A percentile compares a stretch with the other conserved stretches of the same genome.
Evolutionary conservation across 2,888 invertebrate genomes (phyloP).

Genomic region (Pocota personata): DNA sequence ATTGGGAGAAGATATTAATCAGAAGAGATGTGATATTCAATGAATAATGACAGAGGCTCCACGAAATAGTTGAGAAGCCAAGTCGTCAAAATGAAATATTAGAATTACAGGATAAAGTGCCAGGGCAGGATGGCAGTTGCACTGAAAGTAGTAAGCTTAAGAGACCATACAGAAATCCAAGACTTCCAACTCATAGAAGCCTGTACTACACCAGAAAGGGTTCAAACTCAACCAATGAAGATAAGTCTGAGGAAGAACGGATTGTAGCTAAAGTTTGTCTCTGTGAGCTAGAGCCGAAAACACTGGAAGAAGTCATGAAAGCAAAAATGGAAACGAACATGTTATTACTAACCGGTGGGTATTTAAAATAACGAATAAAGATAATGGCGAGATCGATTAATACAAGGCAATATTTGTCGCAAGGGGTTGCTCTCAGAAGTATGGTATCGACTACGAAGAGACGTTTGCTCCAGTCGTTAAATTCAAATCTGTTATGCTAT

Average conservation of each 20-base stretch:
- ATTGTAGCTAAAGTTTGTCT: constrained; percentile 7
- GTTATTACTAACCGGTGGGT: constrained; percentile 26
- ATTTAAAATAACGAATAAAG: constrained; percentile 34
- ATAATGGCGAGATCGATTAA: constrained; percentile 32
- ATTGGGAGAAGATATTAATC: too few species aligned
- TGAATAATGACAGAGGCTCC: too few species aligned
- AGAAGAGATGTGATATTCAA: too few species aligned
- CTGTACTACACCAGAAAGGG: too few species aligned
- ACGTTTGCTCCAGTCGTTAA: too few species aligned
- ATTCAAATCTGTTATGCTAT: too few species aligned
- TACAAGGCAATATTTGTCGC: constrained; percentile 62
- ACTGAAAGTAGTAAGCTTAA: neutral
- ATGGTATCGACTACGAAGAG: too few species aligned
- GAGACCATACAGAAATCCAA: constrained; percentile 11
- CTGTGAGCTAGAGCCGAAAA: neutral
- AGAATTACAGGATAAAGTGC: neutral
- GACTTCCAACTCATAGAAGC: neutral
- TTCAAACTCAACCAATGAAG: neutral
- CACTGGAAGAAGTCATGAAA: constrained; percentile 78
- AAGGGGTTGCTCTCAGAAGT: constrained; percentile 69
- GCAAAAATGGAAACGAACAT: constrained; percentile 76
- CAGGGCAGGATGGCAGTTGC: neutral
- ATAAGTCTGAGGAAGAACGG: neutral
- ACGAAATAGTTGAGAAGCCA: constrained; percentile 19
- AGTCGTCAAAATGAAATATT: neutral